Percentiles rank a stretch among this genome's conserved stretches.
Conservation (phyloP, 2,113 vertebrate genomes). For the Heptranchias perlo region DNA sequence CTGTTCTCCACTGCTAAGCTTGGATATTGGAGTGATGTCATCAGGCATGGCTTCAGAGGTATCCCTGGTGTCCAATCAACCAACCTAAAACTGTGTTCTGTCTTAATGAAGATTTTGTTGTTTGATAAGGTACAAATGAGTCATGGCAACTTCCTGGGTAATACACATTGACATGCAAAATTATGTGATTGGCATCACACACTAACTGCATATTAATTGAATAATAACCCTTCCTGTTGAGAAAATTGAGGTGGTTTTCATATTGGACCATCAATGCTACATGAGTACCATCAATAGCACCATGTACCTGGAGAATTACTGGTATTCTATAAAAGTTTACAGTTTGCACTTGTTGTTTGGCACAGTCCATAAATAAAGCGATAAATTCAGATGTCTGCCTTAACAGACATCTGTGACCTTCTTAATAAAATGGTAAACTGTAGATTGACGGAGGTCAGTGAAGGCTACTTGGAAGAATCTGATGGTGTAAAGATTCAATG, state of each 20-base stretch:
- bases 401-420: neutral
- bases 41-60: neutral
- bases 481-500: neutral
- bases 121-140: neutral
- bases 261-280: neutral
- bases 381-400: neutral
- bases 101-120: neutral
- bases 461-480: neutral
- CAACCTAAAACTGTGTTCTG: neutral
- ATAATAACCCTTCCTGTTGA: neutral
- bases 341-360: neutral
- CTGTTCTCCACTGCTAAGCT: neutral
- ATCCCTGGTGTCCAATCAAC: neutral
- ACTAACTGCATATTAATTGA: neutral
- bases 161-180: neutral
- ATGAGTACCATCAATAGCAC: neutral
- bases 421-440: neutral
- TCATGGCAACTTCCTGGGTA: neutral
- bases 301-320: neutral
- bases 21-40: neutral
- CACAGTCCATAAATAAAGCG: neutral
- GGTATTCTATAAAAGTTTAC: neutral
- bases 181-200: neutral
- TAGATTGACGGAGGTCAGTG: neutral
- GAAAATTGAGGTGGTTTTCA: neutral